These are phyloP conservation scores for Ispidina picta DNA, from an alignment of 2,797 vertebrate species.

Conservation along the genomic window DNA sequence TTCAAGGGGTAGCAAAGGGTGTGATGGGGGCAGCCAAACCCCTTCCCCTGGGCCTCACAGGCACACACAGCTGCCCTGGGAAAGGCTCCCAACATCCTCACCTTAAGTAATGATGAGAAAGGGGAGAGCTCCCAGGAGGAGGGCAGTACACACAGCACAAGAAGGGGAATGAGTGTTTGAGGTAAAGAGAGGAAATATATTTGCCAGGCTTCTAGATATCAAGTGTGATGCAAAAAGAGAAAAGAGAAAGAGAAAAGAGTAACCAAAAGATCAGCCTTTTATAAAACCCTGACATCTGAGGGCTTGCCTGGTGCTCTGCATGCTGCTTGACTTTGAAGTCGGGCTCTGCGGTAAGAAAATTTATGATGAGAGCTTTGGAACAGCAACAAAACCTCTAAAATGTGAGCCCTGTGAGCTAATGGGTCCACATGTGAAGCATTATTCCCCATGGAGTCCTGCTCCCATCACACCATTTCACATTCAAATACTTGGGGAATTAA, in stretches of 20 bases:
- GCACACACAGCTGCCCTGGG: neutral
- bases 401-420: neutral
- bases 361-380: neutral
- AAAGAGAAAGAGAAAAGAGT: neutral
- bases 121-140: neutral
- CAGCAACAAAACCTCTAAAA: neutral
- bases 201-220: neutral
- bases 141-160: neutral
- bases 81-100: neutral
- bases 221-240: neutral
- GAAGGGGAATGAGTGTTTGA: neutral
- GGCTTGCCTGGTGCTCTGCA: neutral
- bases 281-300: neutral
- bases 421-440: neutral
- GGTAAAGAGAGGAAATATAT: neutral
- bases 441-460: neutral
- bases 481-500: neutral
- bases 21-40: neutral
- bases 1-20: fast-evolving
- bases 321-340: neutral
- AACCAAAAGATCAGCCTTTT: neutral
- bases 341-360: neutral
- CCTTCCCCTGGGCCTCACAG: fast-evolving
- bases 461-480: neutral
- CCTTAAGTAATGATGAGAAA: neutral